A percentile compares a stretch with the other conserved stretches of the same genome.
phyloP scores from a whole-genome alignment of 2,797 vertebrate genomes.

The Mormyrops attenuatus region DNA sequence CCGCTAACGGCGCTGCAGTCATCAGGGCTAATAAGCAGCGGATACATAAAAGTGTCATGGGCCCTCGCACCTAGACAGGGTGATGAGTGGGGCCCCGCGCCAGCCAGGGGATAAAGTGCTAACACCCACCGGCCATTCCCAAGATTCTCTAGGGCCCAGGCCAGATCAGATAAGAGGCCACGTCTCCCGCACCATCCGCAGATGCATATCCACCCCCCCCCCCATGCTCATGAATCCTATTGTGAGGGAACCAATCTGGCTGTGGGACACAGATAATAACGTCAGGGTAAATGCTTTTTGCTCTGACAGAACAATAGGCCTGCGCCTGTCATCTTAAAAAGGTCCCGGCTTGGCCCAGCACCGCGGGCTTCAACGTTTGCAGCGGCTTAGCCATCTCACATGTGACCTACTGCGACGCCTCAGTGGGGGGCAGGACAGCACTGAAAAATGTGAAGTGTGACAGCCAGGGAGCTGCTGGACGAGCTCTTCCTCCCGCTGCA shows the following conservation, averaged over 20 bases:
- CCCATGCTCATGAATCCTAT: constrained; percentile 19
- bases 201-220: constrained; percentile 35
- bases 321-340: constrained; percentile 36
- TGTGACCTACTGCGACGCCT: neutral
- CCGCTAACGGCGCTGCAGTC: constrained; percentile 30
- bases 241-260: constrained; percentile 37
- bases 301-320: constrained; percentile 33
- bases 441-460: neutral
- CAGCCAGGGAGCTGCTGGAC: neutral
- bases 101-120: constrained; percentile 29
- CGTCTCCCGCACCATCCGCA: constrained; percentile 30
- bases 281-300: constrained; percentile 33
- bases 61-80: constrained; percentile 28
- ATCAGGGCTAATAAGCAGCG: constrained; percentile 36
- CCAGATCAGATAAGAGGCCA: constrained; percentile 36
- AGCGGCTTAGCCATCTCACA: neutral
- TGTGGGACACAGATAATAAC: constrained; percentile 46
- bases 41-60: constrained; percentile 25
- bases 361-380: neutral
- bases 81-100: constrained; percentile 31
- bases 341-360: constrained; percentile 9
- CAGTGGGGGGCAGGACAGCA: neutral
- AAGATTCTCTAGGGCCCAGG: constrained; percentile 29
- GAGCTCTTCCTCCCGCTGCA: neutral
- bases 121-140: constrained; percentile 24